These are phyloP conservation scores for Lordiphosa clarofinis DNA, from an alignment of 1,140 invertebrate species.

Conservation along the genomic window DNA sequence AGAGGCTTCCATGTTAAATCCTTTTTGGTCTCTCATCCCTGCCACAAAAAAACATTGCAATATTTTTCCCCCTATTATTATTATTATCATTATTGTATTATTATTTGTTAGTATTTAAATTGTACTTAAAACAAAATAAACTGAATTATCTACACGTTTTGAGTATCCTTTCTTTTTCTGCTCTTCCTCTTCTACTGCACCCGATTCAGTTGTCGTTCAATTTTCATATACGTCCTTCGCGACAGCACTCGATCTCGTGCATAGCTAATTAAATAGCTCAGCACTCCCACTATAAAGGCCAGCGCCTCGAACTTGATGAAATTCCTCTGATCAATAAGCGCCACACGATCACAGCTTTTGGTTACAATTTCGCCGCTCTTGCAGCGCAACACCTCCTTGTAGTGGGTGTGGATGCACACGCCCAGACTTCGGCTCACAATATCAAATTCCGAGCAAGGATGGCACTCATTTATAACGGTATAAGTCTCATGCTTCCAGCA, in stretches of 20 bases:
- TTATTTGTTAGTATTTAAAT: conserved; percentile 33
- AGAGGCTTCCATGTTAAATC: no score
- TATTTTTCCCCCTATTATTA: conserved; percentile 46
- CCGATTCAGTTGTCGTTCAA: conserved; percentile 81
- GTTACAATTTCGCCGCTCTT: conserved; percentile 85
- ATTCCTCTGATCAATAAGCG: conserved; percentile 86
- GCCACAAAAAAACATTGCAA: conserved; percentile 51
- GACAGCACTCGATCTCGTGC: conserved; percentile 72
- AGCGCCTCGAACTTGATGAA: conserved; percentile 92
- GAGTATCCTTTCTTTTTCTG: conserved; percentile 45
- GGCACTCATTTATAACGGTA: conserved; percentile 86
- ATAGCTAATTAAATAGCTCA: conserved; percentile 73
- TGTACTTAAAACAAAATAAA: conserved; percentile 71
- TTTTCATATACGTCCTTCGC: conserved; percentile 79
- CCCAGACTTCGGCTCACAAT: conserved; percentile 85
- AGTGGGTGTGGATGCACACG: conserved; percentile 86
- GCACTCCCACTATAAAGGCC: conserved; percentile 85
- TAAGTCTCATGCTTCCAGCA: conserved; percentile 87
- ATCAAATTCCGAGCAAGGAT: conserved; percentile 89
- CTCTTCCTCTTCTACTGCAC: conserved; percentile 48
- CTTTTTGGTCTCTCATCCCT: conserved; percentile 12
- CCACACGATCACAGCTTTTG: conserved; percentile 85
- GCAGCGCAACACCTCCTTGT: conserved; percentile 86
- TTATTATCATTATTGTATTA: conserved; percentile 28
- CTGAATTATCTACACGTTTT: conserved; percentile 60